These are phyloP conservation scores for Mormyrops attenuatus DNA, from an alignment of 2,797 vertebrate genomes.

Conservation along the genomic window DNA sequence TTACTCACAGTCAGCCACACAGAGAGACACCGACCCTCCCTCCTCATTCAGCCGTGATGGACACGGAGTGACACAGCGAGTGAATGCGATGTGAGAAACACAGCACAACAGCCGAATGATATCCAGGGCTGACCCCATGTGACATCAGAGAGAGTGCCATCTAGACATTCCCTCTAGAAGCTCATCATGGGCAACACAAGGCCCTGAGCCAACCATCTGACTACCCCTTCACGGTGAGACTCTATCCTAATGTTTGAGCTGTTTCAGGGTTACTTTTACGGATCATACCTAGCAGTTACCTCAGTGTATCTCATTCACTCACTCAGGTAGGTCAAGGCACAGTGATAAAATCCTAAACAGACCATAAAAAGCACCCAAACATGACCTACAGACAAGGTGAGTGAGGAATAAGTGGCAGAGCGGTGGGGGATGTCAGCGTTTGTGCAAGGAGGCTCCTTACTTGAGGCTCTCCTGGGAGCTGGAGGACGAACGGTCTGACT, in stretches of 20 bases:
- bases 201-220: neutral
- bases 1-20: neutral
- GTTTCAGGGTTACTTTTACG: neutral
- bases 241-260: neutral
- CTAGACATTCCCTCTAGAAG: neutral
- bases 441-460: constrained; percentile 58
- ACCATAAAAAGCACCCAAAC: neutral
- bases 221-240: neutral
- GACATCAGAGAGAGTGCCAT: neutral
- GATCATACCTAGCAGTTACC: neutral
- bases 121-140: neutral
- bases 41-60: neutral
- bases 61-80: neutral
- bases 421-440: too few species aligned
- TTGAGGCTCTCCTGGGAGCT: constrained; percentile 98
- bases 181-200: neutral
- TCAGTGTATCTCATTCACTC: neutral
- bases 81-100: neutral
- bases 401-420: neutral
- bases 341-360: neutral
- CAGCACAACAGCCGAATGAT: neutral
- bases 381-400: neutral
- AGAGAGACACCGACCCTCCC: neutral
- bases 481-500: constrained; percentile 93
- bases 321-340: neutral